Evolutionary conservation across 2,113 vertebrate genomes (phyloP).

Genomic region (Tragelaphus imberbis): DNA sequence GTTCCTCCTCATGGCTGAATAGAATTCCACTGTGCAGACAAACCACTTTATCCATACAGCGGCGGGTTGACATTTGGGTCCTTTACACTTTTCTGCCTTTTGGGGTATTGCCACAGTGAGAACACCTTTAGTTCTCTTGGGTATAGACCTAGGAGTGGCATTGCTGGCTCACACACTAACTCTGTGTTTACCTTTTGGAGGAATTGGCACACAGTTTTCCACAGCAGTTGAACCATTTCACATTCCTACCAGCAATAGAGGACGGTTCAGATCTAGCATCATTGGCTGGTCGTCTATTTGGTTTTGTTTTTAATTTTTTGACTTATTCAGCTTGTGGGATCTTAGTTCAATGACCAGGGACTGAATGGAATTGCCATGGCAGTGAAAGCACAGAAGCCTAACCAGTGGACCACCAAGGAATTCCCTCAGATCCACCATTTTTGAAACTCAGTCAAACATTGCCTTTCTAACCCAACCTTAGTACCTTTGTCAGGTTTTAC

Average conservation of each 20-base stretch:
- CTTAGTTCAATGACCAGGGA: neutral
- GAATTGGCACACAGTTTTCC: neutral
- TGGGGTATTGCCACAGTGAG: neutral
- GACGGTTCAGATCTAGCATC: neutral
- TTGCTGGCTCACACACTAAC: neutral
- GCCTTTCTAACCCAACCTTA: neutral
- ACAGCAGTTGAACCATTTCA: neutral
- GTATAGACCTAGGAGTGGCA: neutral
- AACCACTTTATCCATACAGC: neutral
- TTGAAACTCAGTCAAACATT: neutral
- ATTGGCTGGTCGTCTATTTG: neutral
- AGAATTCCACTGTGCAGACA: neutral
- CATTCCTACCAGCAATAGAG: neutral
- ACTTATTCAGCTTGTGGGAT: neutral
- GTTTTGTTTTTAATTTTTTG: neutral
- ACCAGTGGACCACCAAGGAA: neutral
- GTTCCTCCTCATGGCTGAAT: neutral
- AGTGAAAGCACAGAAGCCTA: neutral
- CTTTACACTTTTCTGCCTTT: neutral
- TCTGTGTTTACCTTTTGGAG: neutral
- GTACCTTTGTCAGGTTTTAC: neutral
- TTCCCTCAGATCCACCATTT: neutral
- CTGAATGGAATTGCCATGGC: neutral
- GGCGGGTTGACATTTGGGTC: neutral
- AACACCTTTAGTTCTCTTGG: neutral